Base-by-base conservation (phyloP, 2,113 vertebrate genomes). In the Atrichornis clamosus region DNA sequence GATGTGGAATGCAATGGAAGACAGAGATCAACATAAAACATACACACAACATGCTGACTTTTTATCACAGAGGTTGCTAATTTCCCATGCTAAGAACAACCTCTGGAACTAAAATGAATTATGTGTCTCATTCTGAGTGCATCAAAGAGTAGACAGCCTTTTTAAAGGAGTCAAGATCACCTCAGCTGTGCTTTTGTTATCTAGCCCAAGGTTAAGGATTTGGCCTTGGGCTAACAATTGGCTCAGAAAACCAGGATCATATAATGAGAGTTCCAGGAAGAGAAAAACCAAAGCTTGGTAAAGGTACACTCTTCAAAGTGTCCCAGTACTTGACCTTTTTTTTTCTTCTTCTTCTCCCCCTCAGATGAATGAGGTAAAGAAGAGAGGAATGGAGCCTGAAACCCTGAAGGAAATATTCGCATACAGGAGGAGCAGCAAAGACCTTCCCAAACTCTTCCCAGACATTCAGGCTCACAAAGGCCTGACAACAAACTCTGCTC, bases 131-230 rank as follows among this genome's bases (percentile, higher is more conserved):
- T 79, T 84, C 69, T 4, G 49, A 94, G 84, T 5, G 91, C 94
- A 96, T 96, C 96, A 96, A 96, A 96, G 96, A 84, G 77, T 15
- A 96, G 95, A 93, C 95, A 89, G 87, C 35, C 69, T 87, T 94
- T 95, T 82, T 89, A 84, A 91, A 95, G n/a, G 46, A 96, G 84
- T 93, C 91, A 90, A 91, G 84, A 95, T 95, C 96, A 96, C 87
- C 91, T 97, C 93, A 95, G 91, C 93, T 95, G 89, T 91, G 94
- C 95, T 95, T 95, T 89, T 96, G 94, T 91, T 96, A 96, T 89
- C 93, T 93, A 94, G 91, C 91, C 87, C 93, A 95, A 91, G 95
- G 94, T 94, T 91, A 96, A 82, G 81, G 91, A 95, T 91, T 95
- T 93, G 84, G 91, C 94, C 96, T 95, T 87, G 84, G 95, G 95